Conservation (phyloP, 2,888 invertebrate genomes). For the Drosophila tanythrix region DNA sequence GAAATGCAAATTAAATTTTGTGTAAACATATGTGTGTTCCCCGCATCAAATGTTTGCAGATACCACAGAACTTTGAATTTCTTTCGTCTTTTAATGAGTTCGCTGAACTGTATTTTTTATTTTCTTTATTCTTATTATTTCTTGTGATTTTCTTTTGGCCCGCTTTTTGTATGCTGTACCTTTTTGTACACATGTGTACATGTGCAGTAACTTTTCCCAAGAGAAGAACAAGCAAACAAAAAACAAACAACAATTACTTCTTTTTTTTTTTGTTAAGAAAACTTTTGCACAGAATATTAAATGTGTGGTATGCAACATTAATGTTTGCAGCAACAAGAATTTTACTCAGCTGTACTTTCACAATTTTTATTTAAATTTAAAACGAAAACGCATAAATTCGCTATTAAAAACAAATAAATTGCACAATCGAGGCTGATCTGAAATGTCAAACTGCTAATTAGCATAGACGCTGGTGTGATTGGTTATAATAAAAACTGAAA, state of each 20-base stretch:
- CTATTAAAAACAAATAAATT: constrained; percentile 35
- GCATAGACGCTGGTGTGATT: constrained; percentile 27
- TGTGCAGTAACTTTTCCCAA: not conserved
- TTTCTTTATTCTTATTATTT: not conserved
- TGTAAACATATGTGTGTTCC: not conserved
- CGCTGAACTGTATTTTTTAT: constrained; percentile 54
- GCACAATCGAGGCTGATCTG: constrained; percentile 1
- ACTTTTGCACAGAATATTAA: constrained; percentile 15
- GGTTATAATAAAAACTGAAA: not conserved
- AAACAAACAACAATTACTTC: not conserved
- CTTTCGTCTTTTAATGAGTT: constrained; percentile 52
- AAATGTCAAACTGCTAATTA: constrained; percentile 62
- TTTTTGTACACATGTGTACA: constrained; percentile 6
- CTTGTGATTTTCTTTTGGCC: not conserved
- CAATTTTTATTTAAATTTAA: constrained; percentile 15
- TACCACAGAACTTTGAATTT: constrained; percentile 33
- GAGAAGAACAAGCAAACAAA: constrained; percentile 14
- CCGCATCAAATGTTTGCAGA: constrained; percentile 5
- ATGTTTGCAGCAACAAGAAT: constrained; percentile 37
- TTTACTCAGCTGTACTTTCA: constrained; percentile 14
- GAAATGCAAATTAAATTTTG: constrained; percentile 67
- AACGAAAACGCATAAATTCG: constrained; percentile 10
- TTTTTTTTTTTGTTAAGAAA: constrained; percentile 7
- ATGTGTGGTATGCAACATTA: constrained; percentile 33
- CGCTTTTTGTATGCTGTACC: constrained; percentile 3